Percentiles rank a stretch among this genome's conserved stretches.
Conservation (phyloP, 2,797 vertebrate genomes). For the Glyptemys insculpta region DNA sequence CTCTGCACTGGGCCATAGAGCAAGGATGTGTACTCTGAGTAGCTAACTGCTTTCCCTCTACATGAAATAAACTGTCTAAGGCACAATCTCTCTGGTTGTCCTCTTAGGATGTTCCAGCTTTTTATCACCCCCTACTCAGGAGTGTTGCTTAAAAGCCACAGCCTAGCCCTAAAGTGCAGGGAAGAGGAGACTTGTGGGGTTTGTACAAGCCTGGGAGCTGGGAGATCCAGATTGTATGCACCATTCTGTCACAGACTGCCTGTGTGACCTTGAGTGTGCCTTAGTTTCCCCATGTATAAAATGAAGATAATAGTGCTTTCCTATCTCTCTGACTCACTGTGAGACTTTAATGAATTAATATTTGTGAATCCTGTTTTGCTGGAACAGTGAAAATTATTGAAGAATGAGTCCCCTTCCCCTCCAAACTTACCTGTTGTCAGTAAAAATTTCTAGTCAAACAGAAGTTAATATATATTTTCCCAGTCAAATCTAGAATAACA, state of each 20-base stretch:
- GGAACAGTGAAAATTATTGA: neutral
- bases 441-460: slow-evolving; percentile 8
- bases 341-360: neutral
- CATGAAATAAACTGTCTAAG: neutral
- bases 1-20: neutral
- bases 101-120: neutral
- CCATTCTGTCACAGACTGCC: neutral
- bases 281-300: neutral
- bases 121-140: neutral
- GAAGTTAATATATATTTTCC: slow-evolving; percentile 29
- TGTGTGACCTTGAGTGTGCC: neutral
- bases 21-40: neutral
- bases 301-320: neutral
- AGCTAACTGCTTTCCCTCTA: neutral
- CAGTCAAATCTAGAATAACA: slow-evolving; percentile 20
- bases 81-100: neutral
- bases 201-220: neutral
- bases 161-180: neutral
- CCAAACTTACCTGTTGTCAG: neutral
- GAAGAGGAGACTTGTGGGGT: neutral
- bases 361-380: neutral
- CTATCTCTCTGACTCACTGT: neutral
- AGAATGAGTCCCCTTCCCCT: neutral
- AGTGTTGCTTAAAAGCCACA: neutral
- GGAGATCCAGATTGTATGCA: neutral